Base-by-base conservation (phyloP, 2,113 vertebrate species). In the Indicator indicator region DNA sequence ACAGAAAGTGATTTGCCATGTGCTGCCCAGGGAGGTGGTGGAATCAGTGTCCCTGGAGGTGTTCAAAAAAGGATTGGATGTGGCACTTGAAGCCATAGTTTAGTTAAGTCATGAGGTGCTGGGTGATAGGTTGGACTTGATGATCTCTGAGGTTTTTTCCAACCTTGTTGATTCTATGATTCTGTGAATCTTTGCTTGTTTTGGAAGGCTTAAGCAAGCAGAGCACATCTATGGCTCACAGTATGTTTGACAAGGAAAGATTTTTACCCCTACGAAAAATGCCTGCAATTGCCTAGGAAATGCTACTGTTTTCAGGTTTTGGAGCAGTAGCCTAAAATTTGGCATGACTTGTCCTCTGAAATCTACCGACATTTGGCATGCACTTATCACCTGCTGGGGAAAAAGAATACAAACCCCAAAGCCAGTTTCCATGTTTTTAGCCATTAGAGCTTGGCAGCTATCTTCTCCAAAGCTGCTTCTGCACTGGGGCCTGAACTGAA, bases 271-370 rank as follows among this genome's bases (percentile, higher is more conserved):
- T 86, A 5, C 62, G 54, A 90, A 87, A 88, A 86, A 69, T 78
- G n/a, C 78, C 89, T 93, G 72, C 40, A 46, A 30, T 88, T 92
- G 86, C 83, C 24, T 86, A 68, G 59, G 55, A 93, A 90, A 81
- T 36, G 28, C 17, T 63, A 52, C 78, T 89, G 79, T 82, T 82
- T 91, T 87, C 52, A 71, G 58, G 40, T 88, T 84, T 62, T 84
- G 86, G 73, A 88, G 73, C 48, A 81, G 48, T 2, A 13, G 58
- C 70, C 92, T 92, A 40, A 88, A 89, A 54, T 73, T 84, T 90
- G 70, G 69, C 77, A 78, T 48, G 38, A 72, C 9, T 59, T 93
- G 32, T n/a, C 8, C 65, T 81, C 23, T 77, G 69, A 80, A 94
- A 96, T 64, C 33, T 88, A 54, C 56, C 54, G 71, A 64, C 13